Evolutionary conservation across 1,140 invertebrate genomes (phyloP), one percentile per base, ranked within the genome.

Genomic region (Penaeus chinensis): DNA sequence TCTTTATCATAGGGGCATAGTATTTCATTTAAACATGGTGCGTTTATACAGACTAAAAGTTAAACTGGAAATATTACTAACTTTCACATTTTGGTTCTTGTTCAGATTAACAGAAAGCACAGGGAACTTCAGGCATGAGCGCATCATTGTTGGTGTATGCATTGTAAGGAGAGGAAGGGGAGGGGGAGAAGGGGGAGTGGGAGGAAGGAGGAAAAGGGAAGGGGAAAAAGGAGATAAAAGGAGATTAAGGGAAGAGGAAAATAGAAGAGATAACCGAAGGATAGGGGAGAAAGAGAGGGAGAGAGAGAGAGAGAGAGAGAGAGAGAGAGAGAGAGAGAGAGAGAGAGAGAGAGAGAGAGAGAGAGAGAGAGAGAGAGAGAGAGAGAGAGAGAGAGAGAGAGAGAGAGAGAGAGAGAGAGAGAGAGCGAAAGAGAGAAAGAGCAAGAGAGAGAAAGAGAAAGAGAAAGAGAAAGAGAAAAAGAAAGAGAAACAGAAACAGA

Each of bases 251-350:
- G 24, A 18, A 24, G 27, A 11, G 24, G 27, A n/a, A 47, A 63
- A 65, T 5, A 20, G 27, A 27, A 24, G 27, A 60, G 65, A 62
- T 16, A 19, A 65, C 8, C 20, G 16, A 37, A 3, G 32, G 80
- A 32, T 47, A 27, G 62, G 54, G 71, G 47, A 42, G 20, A 63
- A 24, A 24, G 42, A 24, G 65, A 54, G 54, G 24, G 65, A 27
- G 54, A 11, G 47, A 22, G 24, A 22, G 66, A 47, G 19, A n/a
- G 37, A 69, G 10, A 71, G 27, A 19, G 69, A 42, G 24, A 54
- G 24, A 54, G 60, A 27, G 16, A 84, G 37, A 18, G n/a, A 32
- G 82, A 71, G 37, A 37, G 82, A 69, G 82, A 22, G 65, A 60
- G 27, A 2, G 63, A n/a, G 24, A 54, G 60, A 27, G 69, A 71